These are phyloP conservation scores for Zingel zingel DNA, from an alignment of 2,113 vertebrate genomes.

Conservation along the genomic window DNA sequence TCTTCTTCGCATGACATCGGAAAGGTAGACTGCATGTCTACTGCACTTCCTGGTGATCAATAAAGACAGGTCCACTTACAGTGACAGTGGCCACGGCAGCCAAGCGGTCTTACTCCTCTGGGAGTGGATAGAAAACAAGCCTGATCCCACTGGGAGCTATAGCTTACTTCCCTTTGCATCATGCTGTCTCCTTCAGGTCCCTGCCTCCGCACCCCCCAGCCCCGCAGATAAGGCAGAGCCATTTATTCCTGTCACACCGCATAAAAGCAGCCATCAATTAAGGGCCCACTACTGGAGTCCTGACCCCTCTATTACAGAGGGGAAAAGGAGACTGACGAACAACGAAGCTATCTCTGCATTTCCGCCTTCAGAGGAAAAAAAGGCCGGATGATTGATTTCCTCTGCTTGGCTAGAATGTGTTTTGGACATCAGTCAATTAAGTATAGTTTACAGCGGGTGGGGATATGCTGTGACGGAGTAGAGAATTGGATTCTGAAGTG, in stretches of 20 bases:
- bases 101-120: constrained; percentile 37
- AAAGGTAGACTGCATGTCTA: constrained; percentile 8
- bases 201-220: constrained; percentile 28
- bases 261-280: constrained; percentile 84
- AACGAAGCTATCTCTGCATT: constrained; percentile 58
- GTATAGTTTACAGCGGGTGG: constrained; percentile 57
- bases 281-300: constrained; percentile 60
- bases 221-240: constrained; percentile 62
- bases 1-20: constrained; percentile 2
- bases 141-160: constrained; percentile 65
- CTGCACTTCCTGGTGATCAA: constrained; percentile 62
- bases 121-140: constrained; percentile 37
- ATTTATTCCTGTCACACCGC: constrained; percentile 79
- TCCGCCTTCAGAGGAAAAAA: constrained; percentile 53
- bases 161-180: constrained; percentile 65
- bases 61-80: constrained; percentile 60
- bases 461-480: constrained; percentile 36
- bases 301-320: constrained; percentile 77
- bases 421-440: constrained; percentile 76
- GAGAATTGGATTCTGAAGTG: constrained; percentile 27
- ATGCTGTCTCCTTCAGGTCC: constrained; percentile 62
- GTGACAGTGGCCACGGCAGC: constrained; percentile 56
- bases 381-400: constrained; percentile 73
- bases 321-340: constrained; percentile 67
- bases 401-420: constrained; percentile 54